Base-by-base conservation (phyloP, 1,140 invertebrate species). In the Kradibia gibbosae region DNA sequence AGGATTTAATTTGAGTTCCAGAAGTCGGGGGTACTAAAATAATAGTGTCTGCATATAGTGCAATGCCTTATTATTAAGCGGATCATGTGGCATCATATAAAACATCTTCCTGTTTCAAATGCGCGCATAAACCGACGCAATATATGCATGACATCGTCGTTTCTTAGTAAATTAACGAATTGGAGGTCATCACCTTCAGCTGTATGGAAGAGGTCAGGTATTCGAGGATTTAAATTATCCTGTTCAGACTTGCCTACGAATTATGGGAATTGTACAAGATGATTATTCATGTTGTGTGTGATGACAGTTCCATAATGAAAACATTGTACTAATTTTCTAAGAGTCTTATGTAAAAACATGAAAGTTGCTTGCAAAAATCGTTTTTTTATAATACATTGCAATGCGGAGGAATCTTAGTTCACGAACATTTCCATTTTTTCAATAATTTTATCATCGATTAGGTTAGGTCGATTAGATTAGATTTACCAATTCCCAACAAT, bases 121-220 rank as follows among this genome's bases (percentile, higher is more conserved):
- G 36, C 7, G 22, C 36, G 65, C 39, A 62, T 67, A 3, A 36
- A 0, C 39, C 34, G 3, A 10, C 28, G 2, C 45, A 72, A 48
- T 53, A 28, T 73, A 75, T 75, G 50, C 53, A 75, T 34, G 8
- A 20, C 62, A 39, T 39, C 39, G 22, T 4, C 31, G 15, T 31
- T 28, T 67, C 62, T 3, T n/a, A n/a, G 45, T 50, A 42, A 76
- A 76, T 82, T 77, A 75, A 60, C 48, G 15, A 82, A 82, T 77
- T 82, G 74, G 39, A 82, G 74, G 80, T 36, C 73, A 39, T 77
- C 65, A 77, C 80, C 74, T 82, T 77, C 80, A 25, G 31, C 0
- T 36, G 15, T 3, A n/a, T 8, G 15, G 36, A 11, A 71, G 42
- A 71, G 65, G 74, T 77, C 53, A 53, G n/a, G 42, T 55, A n/a